Evolutionary conservation across 2,888 invertebrate genomes (phyloP), one percentile per base, ranked within the genome.

Genomic region (Yponomeuta malinellus): DNA sequence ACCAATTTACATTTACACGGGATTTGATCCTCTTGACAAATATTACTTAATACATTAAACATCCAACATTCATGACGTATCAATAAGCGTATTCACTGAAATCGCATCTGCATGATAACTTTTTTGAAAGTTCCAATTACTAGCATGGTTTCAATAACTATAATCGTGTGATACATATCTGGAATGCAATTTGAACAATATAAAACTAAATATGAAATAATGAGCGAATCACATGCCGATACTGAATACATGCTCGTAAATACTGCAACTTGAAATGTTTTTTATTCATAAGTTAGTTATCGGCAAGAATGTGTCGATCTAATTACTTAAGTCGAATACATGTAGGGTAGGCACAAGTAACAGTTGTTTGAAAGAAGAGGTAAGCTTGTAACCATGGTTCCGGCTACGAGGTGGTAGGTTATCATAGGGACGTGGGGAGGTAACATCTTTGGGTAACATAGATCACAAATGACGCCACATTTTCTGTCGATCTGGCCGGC

Each of bases 321-420:
- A 5, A 31, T 65, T 65, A 6, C 6, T 31, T 10, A 64, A 12
- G 33, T 29, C 29, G 65, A 33, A 65, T 5, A 23, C 65, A 65
- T 29, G 65, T 65, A 31, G 33, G 43, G 33, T 31, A 33, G 12
- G 12, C 1, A 29, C 23, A 65, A 65, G n/a, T 65, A 5, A 12
- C 29, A 31, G 31, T 65, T 65, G 33, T n/a, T 23, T 29, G 64
- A 65, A 29, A 65, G 31, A 29, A 31, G 31, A 29, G 10, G 5
- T 29, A 65, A 65, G 65, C 65, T 29, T 29, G 23, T 65, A 67
- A 33, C 67, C 67, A 67, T 67, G 43, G 68, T 68, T 23, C 43
- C 68, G 2, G 68, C 48, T 23, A 37, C n/a, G 10, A 68, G 68
- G 68, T 43, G 37, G 48, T 65, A 68, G 68, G 68, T 68, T 43